Evolutionary conservation across 2,797 vertebrate genomes (phyloP), one percentile per base, ranked within the genome.

Genomic region (Poecile montanus): DNA sequence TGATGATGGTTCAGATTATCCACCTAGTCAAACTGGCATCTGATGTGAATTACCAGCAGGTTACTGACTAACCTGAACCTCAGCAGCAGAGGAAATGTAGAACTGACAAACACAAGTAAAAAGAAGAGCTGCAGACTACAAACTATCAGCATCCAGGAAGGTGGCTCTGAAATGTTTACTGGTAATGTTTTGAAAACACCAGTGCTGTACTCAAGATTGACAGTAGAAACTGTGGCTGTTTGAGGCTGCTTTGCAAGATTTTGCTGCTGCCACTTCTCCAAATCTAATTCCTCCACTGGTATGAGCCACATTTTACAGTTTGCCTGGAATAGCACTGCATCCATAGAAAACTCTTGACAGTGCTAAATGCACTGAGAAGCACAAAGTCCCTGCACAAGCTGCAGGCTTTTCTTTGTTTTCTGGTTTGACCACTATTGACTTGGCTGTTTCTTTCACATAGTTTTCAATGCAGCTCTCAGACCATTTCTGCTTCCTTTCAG

Each of bases 381-480:
- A 36, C 22, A 19, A 38, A 18, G 34, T 30, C 13, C 34, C 26
- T 53, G 29, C 38, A 34, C 27, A 51, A 72, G 21, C 30, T 38
- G 23, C 8, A 14, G 57, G 11, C n/a, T 63, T 60, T 36, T 45
- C 14, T 34, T 29, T 22, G 13, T 62, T 65, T 47, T 32, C 42
- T 38, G 15, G 11, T 47, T 53, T n/a, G 34, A 53, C 29, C 34
- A 13, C 26, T 36, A 26, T 5, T 26, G 58, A 22, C 54, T 56
- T 7, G 5, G 25, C 7, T 15, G 7, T 20, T 73, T 23, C 9
- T 76, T 75, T 51, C 5, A 19, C 8, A 21, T 2, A 6, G 32
- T 40, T 68, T 40, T 36, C 44, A 54, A 0, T 6, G 13, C 58
- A 88, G 50, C 14, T 63, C 54, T 38, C 0, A 0, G 15, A 40